Evolutionary conservation across 2,797 vertebrate species (phyloP), one percentile per base, ranked within the genome.

Genomic region (Kryptolebias ocellatus): DNA sequence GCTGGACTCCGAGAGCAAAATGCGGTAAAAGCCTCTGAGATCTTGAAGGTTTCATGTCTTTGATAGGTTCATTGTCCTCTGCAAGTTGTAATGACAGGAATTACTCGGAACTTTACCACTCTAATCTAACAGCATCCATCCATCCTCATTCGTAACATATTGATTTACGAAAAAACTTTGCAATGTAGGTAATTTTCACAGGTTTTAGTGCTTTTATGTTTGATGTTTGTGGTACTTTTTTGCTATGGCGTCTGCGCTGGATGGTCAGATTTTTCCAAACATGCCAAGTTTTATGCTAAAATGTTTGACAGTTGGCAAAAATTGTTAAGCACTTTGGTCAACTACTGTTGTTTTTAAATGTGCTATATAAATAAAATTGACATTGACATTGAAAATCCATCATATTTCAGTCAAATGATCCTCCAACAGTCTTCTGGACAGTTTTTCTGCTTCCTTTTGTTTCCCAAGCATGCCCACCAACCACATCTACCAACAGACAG

Each of bases 391-490:
- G 60, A 55, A 49, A 55, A 24, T 39, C 53, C 14, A 3, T 59
- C 37, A 11, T 39, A 37, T 37, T 37, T 11, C 37, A 39, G 18
- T 55, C 10, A 8, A 42, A n/a, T 59, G 24, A 54, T 66, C 24
- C 10, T 47, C 37, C 60, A 59, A 58, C 39, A 44, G 58, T 34
- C 14, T 10, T 55, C 54, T 47, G 27, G 18, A 75, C 58, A 17
- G 27, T 31, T 39, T 16, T 62, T 20, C 53, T 70, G 53, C 66
- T 67, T 34, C 46, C 46, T 68, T 73, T 61, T 65, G 72, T 81
- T 67, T 67, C 60, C 65, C 29, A 24, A 77, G 86, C 87, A 89
- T 90, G 84, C 60, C 67, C 66, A 72, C 81, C 75, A 67, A 61
- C 65, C 83, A 80, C 83, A 60, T 65, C 67, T 72, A 70, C 68